Conservation (phyloP, 2,888 invertebrate species). For the Diarsia mendica region DNA sequence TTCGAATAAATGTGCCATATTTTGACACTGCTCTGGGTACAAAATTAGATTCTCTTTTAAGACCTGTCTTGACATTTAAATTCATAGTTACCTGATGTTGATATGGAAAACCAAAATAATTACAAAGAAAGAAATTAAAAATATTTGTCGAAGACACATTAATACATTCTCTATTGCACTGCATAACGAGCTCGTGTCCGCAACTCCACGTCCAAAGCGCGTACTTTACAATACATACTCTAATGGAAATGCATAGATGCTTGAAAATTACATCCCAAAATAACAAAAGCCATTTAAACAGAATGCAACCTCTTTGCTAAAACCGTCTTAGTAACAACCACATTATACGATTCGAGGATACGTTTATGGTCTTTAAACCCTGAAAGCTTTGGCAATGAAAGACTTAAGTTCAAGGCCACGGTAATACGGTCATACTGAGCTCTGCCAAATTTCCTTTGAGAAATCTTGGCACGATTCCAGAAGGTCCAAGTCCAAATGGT, state of each 20-base stretch:
- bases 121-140: no score
- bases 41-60: no score
- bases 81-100: neutral
- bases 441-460: constrained; percentile 44
- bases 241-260: constrained; percentile 2
- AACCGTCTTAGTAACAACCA: constrained; percentile 23
- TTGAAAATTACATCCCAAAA: constrained; percentile 17
- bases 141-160: no score
- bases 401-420: constrained; percentile 41
- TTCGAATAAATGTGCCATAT: neutral
- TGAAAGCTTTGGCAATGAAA: constrained; percentile 42
- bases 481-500: constrained; percentile 39
- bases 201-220: no score
- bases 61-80: neutral
- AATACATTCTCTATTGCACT: no score
- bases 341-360: constrained; percentile 22
- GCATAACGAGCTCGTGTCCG: no score
- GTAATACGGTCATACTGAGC: constrained; percentile 9
- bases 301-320: constrained; percentile 25
- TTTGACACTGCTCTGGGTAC: no score
- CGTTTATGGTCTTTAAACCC: constrained; percentile 36
- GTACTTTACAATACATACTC: neutral
- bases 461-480: constrained; percentile 41
- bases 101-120: neutral
- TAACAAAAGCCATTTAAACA: constrained; percentile 13